Percentiles rank a stretch among this genome's conserved stretches.
These are phyloP conservation scores for Apamea sordens DNA, from an alignment of 2,888 invertebrate species.

Conservation along the genomic window DNA sequence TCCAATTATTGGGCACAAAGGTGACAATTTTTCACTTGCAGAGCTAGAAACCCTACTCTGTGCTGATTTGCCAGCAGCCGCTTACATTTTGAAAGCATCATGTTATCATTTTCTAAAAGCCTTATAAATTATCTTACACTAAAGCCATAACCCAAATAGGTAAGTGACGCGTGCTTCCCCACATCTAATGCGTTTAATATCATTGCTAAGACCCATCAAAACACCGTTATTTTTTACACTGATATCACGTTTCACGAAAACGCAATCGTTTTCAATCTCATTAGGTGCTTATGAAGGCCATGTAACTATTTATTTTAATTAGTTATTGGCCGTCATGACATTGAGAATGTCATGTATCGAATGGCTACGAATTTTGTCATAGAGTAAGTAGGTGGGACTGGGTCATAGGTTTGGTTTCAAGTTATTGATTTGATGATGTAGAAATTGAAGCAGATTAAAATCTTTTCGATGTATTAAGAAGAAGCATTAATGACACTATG, in stretches of 20 bases:
- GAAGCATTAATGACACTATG: neutral
- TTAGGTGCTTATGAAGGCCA: constrained; percentile 59
- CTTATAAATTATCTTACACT: constrained; percentile 8
- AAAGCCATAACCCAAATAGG: constrained; percentile 52
- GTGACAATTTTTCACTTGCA: neutral
- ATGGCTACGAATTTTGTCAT: constrained; percentile 58
- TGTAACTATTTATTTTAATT: constrained; percentile 69
- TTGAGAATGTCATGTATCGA: constrained; percentile 68
- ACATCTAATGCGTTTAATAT: constrained; percentile 45
- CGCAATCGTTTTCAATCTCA: constrained; percentile 67
- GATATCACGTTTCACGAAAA: constrained; percentile 66
- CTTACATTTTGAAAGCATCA: neutral
- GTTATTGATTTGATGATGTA: neutral
- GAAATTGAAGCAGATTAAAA: neutral
- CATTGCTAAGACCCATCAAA: constrained; percentile 47
- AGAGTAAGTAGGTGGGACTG: constrained; percentile 65
- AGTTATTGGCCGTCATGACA: constrained; percentile 68
- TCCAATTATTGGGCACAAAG: neutral
- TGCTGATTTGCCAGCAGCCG: neutral
- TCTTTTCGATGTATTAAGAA: neutral
- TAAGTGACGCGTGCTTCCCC: constrained; percentile 45
- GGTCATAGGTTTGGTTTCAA: neutral
- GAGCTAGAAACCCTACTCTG: neutral
- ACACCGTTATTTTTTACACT: constrained; percentile 59
- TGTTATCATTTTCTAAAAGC: neutral